Evolutionary conservation across 2,797 vertebrate genomes (phyloP), one percentile per base, ranked within the genome.

Genomic region (Poecilia velifera): DNA sequence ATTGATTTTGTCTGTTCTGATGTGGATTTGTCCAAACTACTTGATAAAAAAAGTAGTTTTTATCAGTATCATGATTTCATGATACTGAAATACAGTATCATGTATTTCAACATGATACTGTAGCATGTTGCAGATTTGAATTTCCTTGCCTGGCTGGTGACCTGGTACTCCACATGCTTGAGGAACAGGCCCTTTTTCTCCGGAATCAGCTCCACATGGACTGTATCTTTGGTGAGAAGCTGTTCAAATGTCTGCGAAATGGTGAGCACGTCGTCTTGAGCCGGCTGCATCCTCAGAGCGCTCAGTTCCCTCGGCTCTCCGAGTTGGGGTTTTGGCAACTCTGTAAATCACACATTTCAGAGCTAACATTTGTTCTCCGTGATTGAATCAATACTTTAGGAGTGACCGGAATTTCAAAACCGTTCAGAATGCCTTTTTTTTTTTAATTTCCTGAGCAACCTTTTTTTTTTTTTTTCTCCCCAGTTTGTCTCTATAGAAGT

Each of bases 151-250:
- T 98, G 96, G 94, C 98, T 99, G 87, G 97, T 97, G 91, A 99
- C 95, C 89, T 99, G 97, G 53, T 99, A 99, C 76, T 99, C 98
- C 94, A 99, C 98, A 34, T 99, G 98, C 93, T 99, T 99, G 73
- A 99, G 97, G 84, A 99, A 99, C 84, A 99, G 95, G 22, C 98
- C 98, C 85, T 98, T 99, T 95, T 99, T 99, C 96, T 99, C 98
- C 0, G 98, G 98, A 78, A 98, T 97, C 79, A 99, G 97, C 92
- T 98, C 97, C 93, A 99, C 96, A 88, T 96, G 96, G 84, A 99
- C 95, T 0, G 92, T 94, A 77, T 99, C 98, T 57, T 95, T 94
- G 87, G 92, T 94, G 95, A 98, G 92, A 80, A 99, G 95, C 77
- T 96, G 96, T 81, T 96, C 95, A 73, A 99, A 93, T n/a, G 96